Conservation (phyloP, 2,797 vertebrate genomes). For the Dipus sagitta region DNA sequence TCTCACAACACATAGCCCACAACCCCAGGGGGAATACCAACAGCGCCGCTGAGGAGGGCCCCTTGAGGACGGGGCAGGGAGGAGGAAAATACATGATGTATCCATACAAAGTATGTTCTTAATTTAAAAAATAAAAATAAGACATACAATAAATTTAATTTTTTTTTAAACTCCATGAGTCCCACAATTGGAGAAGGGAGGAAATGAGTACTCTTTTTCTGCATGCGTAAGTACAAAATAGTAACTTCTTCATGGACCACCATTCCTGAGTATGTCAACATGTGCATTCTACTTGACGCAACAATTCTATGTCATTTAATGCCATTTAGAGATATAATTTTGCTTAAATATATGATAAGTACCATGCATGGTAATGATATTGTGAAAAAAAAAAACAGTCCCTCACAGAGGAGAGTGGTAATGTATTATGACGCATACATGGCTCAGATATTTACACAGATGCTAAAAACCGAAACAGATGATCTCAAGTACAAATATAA, state of each 20-base stretch:
- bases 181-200: neutral
- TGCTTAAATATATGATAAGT: neutral
- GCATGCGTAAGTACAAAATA: neutral
- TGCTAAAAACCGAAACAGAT: neutral
- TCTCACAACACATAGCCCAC: no score
- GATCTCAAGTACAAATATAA: neutral
- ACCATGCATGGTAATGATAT: neutral
- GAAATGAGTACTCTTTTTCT: neutral
- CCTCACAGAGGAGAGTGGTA: neutral
- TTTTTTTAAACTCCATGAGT: neutral
- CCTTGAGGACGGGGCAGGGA: no score
- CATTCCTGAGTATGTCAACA: neutral
- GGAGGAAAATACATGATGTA: no score
- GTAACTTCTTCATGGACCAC: neutral
- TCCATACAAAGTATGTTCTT: no score
- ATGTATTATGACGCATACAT: neutral
- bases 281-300: neutral
- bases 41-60: no score
- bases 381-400: slow-evolving; percentile 14
- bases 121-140: no score
- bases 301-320: neutral
- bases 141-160: no score
- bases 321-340: neutral
- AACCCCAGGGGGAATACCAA: no score
- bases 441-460: neutral